phyloP scores from a whole-genome alignment of 2,113 vertebrate species.

The Oreochromis tanganicae region DNA sequence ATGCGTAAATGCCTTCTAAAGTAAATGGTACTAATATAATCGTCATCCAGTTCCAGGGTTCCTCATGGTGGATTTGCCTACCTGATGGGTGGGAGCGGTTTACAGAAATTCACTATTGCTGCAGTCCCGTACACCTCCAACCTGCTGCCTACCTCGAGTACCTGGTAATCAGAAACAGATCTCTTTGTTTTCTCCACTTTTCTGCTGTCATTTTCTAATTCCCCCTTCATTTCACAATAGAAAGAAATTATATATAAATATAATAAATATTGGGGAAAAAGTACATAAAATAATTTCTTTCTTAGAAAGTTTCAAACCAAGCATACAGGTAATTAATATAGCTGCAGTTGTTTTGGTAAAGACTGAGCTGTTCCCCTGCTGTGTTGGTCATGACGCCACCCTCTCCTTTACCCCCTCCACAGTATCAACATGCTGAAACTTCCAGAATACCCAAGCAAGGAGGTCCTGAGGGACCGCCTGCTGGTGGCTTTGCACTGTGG shows the following conservation, averaged over 20 bases:
- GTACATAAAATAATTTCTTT: not conserved
- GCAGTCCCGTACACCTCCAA: slow-evolving; percentile 91
- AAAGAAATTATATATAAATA: not conserved
- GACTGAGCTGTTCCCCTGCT: not conserved
- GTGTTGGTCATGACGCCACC: not conserved
- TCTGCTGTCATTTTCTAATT: not conserved
- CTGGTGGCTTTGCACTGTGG: slow-evolving; percentile 96
- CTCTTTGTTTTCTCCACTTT: not conserved
- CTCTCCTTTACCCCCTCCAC: not conserved
- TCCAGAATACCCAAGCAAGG: slow-evolving; percentile 94
- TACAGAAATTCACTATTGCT: slow-evolving; percentile 96
- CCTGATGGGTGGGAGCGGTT: slow-evolving; percentile 94
- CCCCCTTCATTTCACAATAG: not conserved
- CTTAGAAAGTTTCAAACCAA: not conserved
- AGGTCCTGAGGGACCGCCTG: slow-evolving; percentile 90
- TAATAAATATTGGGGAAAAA: not conserved
- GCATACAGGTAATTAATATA: not conserved
- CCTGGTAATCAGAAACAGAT: slow-evolving; percentile 77
- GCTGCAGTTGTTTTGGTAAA: not conserved
- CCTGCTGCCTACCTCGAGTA: slow-evolving; percentile 94
- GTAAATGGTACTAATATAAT: not conserved
- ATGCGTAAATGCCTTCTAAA: not conserved
- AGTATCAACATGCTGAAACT: slow-evolving; percentile 99
- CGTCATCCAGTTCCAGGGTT: slow-evolving; percentile 84
- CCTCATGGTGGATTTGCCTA: slow-evolving; percentile 96